Base-by-base conservation (phyloP, 1,140 invertebrate genomes). In the Antheraea pernyi region DNA sequence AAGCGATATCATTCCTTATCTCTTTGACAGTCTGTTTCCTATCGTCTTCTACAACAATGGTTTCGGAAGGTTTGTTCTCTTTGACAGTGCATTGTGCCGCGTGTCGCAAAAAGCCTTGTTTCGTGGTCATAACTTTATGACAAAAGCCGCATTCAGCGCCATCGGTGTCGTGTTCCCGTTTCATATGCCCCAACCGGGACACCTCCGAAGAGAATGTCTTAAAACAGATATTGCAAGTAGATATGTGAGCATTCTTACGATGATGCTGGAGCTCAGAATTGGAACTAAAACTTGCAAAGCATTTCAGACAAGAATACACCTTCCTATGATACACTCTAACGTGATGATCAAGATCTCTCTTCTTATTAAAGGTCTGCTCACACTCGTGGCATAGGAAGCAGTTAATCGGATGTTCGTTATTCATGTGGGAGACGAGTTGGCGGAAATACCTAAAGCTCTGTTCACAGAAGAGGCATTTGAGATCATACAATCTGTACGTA, bases 1-100 rank as follows among this genome's bases (percentile, higher is more conserved):
- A 80, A 1, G 84, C 81, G n/a, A 91, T 75, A 68, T 84, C 84
- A 16, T 73, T 84, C 16, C 84, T 76, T 53, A 89, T 76, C 69
- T 79, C 78, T 71, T 82, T 74, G 7, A 82, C 72, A 0, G 73
- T 60, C n/a, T 73, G 59, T 36, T 74, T 82, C 22, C 76, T 75
- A 46, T 77, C 78, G 4, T 65, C 65, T 9, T 73, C 73, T 0
- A 70, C 13, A 0, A 71, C 61, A 7, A 70, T 60, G 9, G 70
- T 71, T 18, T 39, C 59, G 6, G 39, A 36, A 13, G 77, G 69
- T 36, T 65, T 62, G 0, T 67, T 58, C 22, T 71, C 65, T 39
- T 68, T 67, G 16, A 65, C 7, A 3, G 65, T 77, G 67, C 84
- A 84, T 63, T 77, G 77, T 0, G 74, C 61, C 0, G 78, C 78